Conservation (phyloP, 2,797 vertebrate species). For the Falco biarmicus region DNA sequence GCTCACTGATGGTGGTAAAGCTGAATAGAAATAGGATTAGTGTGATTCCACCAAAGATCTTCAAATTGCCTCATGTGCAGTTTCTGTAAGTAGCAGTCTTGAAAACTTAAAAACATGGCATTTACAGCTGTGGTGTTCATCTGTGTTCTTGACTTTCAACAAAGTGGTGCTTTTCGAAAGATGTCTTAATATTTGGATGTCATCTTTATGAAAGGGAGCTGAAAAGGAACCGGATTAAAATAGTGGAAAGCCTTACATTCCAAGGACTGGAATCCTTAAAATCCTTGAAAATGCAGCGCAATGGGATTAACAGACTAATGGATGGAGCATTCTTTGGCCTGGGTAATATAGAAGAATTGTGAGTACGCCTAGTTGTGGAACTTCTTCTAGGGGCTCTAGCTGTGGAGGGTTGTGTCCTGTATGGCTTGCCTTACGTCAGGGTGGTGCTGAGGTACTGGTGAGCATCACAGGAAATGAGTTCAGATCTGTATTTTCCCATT, state of each 20-base stretch:
- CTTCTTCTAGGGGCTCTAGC: not conserved
- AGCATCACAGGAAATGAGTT: not conserved
- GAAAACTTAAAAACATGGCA: not conserved
- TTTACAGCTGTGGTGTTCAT: not conserved
- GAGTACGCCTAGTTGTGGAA: conserved; percentile 74
- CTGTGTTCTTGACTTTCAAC: not conserved
- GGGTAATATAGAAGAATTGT: conserved; percentile 96
- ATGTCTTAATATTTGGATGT: not conserved
- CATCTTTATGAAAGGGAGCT: conserved; percentile 84
- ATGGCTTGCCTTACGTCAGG: not conserved
- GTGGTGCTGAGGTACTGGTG: not conserved
- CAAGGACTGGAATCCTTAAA: conserved; percentile 94
- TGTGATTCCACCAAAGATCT: conserved; percentile 90
- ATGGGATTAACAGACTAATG: conserved; percentile 93
- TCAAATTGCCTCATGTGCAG: conserved; percentile 91
- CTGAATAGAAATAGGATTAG: conserved; percentile 94
- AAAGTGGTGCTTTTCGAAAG: not conserved
- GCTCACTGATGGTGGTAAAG: conserved; percentile 90
- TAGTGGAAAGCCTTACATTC: conserved; percentile 95
- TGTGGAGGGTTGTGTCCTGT: not conserved
- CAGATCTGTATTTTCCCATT: not conserved
- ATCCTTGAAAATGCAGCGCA: conserved; percentile 95
- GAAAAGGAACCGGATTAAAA: conserved; percentile 95
- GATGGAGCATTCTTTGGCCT: conserved; percentile 97
- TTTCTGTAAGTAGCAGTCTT: conserved; percentile 89